These are phyloP conservation scores for Phaethon lepturus DNA, from an alignment of 2,113 vertebrate species.

Conservation along the genomic window DNA sequence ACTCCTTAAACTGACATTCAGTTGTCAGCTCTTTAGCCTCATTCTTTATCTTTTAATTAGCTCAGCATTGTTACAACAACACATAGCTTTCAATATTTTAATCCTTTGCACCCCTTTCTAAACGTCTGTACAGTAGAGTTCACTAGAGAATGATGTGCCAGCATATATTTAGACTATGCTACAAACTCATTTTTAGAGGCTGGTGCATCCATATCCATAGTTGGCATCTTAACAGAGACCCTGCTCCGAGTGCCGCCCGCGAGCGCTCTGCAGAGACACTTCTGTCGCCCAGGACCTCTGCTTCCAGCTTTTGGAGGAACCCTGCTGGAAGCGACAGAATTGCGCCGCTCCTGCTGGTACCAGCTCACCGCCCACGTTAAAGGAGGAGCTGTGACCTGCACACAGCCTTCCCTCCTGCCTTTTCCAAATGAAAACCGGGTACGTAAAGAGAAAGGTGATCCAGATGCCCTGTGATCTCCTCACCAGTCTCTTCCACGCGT, in stretches of 20 bases:
- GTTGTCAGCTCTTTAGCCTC: neutral
- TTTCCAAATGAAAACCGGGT: neutral
- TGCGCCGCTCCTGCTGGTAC: fast-evolving
- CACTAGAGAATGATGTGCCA: neutral
- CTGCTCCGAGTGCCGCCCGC: neutral
- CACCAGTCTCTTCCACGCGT: neutral
- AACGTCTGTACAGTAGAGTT: neutral
- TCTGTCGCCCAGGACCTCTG: neutral
- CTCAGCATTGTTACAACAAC: neutral
- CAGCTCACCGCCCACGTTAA: neutral
- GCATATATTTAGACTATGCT: neutral
- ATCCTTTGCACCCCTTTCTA: neutral
- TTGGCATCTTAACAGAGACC: neutral
- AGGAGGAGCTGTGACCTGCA: neutral
- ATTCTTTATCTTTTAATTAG: neutral
- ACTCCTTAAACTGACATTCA: neutral
- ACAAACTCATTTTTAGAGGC: neutral
- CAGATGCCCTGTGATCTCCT: neutral
- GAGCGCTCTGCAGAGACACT: neutral
- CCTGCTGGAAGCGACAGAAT: neutral
- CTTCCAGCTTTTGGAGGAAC: neutral
- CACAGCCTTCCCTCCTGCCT: neutral
- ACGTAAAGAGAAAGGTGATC: neutral
- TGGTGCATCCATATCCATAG: neutral
- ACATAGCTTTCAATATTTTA: neutral